A percentile compares a stretch with the other conserved stretches of the same genome.
These are phyloP conservation scores for Coreoperca whiteheadi DNA, from an alignment of 2,113 vertebrate species.

Conservation along the genomic window DNA sequence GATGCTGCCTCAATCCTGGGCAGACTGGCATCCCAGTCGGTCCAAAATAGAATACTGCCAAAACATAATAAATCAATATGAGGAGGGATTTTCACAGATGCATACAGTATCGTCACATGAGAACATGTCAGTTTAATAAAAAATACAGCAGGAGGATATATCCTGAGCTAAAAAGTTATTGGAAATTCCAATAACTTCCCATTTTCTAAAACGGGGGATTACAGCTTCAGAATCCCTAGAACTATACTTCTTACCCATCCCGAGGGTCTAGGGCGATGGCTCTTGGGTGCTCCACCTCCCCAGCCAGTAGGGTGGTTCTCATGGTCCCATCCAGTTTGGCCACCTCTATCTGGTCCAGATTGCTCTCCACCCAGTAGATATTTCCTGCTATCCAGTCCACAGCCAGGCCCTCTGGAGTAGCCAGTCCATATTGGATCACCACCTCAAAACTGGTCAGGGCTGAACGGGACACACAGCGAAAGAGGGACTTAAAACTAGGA, in stretches of 20 bases:
- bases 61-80: conserved; percentile 14
- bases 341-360: conserved; percentile 98
- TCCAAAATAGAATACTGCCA: conserved; percentile 95
- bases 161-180: neutral
- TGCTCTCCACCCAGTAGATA: conserved; percentile 99
- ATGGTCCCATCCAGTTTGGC: conserved; percentile 96
- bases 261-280: conserved; percentile 96
- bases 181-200: neutral
- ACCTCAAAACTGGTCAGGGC: conserved; percentile 97
- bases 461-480: conserved; percentile 52
- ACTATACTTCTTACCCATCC: conserved; percentile 86
- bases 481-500: neutral
- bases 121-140: neutral
- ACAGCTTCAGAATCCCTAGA: neutral
- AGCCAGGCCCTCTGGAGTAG: conserved; percentile 94
- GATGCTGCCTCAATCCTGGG: conserved; percentile 97
- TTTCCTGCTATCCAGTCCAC: conserved; percentile 99
- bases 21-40: conserved; percentile 96
- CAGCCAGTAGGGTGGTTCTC: conserved; percentile 94
- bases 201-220: neutral
- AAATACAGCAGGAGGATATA: neutral
- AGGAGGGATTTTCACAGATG: conserved; percentile 9
- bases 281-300: conserved; percentile 95
- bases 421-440: conserved; percentile 96
- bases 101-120: neutral